phyloP scores from a whole-genome alignment of 2,888 invertebrate genomes.

The Shargacucullia verbasci region DNA sequence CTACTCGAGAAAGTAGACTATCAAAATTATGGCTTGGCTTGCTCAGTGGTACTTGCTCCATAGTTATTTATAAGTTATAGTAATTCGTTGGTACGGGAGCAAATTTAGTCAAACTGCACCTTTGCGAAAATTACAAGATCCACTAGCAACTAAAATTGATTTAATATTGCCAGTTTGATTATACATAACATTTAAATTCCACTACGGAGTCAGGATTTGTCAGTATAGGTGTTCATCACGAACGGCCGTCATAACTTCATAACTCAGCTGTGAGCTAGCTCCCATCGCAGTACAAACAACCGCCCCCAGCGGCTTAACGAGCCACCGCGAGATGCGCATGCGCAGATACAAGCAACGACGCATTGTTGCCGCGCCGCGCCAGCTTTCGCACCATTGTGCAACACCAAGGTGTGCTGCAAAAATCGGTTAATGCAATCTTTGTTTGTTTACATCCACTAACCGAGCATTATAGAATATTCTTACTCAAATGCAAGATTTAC shows the following conservation, averaged over 20 bases:
- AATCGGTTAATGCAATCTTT: constrained; percentile 82
- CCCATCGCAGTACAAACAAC: constrained; percentile 77
- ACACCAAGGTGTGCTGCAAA: constrained; percentile 75
- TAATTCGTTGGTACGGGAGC: too few relatives aligned
- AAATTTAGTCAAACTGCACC: constrained; percentile 10
- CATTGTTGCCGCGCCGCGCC: constrained; percentile 86
- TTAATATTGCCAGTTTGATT: constrained; percentile 42
- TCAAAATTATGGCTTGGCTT: too few relatives aligned
- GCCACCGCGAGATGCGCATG: constrained; percentile 85
- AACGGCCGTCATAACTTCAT: constrained; percentile 67
- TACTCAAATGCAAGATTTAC: constrained; percentile 39
- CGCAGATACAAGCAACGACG: constrained; percentile 82
- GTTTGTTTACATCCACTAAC: constrained; percentile 83
- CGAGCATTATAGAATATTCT: constrained; percentile 67
- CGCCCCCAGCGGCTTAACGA: constrained; percentile 84
- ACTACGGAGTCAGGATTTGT: constrained; percentile 49
- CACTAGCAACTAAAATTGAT: constrained; percentile 30
- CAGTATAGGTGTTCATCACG: constrained; percentile 69
- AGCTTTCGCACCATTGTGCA: constrained; percentile 88
- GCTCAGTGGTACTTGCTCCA: too few relatives aligned
- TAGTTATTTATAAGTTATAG: too few relatives aligned
- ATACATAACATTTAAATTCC: constrained; percentile 41
- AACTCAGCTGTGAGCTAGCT: constrained; percentile 70
- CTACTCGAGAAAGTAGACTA: too few relatives aligned
- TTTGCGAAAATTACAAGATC: constrained; percentile 35